phyloP scores from a whole-genome alignment of 2,888 invertebrate species.

The Apocheima hispidaria region DNA sequence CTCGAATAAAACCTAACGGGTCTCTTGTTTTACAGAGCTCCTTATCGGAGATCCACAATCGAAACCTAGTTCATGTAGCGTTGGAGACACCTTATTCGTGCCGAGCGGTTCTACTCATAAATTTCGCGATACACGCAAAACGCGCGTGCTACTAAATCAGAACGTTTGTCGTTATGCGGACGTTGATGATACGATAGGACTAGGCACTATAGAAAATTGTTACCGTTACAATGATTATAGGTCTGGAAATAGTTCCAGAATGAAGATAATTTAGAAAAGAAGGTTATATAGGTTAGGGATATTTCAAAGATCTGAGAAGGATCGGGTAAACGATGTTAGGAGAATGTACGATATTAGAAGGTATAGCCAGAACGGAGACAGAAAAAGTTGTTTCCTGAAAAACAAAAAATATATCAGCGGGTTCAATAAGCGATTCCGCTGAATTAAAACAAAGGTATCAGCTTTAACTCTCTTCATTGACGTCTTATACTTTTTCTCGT shows the following conservation, averaged over 20 bases:
- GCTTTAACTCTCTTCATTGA: no score
- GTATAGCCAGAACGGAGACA: no score
- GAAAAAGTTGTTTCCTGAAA: no score
- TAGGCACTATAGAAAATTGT: not conserved
- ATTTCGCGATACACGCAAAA: constrained; percentile 31
- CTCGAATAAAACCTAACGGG: constrained; percentile 11
- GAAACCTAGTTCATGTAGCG: constrained; percentile 16
- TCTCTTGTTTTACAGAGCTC: constrained; percentile 13
- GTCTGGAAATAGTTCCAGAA: not conserved
- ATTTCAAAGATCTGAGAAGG: not conserved
- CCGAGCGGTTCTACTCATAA: constrained; percentile 27
- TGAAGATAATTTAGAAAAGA: not conserved
- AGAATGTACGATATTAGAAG: no score
- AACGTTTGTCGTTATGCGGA: constrained; percentile 17
- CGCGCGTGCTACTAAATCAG: constrained; percentile 27
- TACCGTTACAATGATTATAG: not conserved
- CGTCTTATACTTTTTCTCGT: no score
- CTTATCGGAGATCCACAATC: constrained; percentile 28
- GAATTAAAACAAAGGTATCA: no score
- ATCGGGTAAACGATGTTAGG: no score
- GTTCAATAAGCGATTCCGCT: no score
- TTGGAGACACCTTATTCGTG: constrained; percentile 31
- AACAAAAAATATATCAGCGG: no score
- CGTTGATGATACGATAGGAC: not conserved
- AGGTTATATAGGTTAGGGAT: no score